Evolutionary conservation across 2,113 vertebrate species (phyloP).

Genomic region (Canis aureus): DNA sequence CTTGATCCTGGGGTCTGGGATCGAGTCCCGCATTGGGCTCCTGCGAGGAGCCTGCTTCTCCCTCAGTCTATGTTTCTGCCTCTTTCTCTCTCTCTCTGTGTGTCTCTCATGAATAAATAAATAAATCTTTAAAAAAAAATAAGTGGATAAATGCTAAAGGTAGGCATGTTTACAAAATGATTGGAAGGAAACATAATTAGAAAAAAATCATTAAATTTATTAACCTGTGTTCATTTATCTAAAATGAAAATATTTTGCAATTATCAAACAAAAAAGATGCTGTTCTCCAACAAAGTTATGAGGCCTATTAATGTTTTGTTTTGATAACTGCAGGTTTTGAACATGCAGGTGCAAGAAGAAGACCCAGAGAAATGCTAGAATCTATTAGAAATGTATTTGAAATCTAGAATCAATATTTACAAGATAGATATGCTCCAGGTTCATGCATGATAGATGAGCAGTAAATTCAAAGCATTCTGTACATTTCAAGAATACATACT

Average conservation of each 20-base stretch:
- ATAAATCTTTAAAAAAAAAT: neutral
- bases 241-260: conserved; percentile 30
- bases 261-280: neutral
- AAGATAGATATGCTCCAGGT: neutral
- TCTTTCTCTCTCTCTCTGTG: too few relatives aligned
- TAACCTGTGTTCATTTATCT: neutral
- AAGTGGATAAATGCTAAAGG: neutral
- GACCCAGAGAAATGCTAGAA: neutral
- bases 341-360: neutral
- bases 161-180: neutral
- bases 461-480: neutral
- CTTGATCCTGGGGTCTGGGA: too few relatives aligned
- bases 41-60: too few relatives aligned
- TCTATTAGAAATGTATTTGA: neutral
- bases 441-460: neutral
- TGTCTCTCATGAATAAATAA: too few relatives aligned
- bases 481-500: neutral
- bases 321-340: neutral
- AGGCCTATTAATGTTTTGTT: neutral
- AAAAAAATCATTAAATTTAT: neutral
- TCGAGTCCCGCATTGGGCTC: too few relatives aligned
- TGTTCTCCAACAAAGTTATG: neutral
- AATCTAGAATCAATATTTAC: neutral
- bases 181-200: neutral
- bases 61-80: too few relatives aligned